Base-by-base conservation (phyloP, 2,888 invertebrate species). In the Imbricaverruca yamaguchii region DNA sequence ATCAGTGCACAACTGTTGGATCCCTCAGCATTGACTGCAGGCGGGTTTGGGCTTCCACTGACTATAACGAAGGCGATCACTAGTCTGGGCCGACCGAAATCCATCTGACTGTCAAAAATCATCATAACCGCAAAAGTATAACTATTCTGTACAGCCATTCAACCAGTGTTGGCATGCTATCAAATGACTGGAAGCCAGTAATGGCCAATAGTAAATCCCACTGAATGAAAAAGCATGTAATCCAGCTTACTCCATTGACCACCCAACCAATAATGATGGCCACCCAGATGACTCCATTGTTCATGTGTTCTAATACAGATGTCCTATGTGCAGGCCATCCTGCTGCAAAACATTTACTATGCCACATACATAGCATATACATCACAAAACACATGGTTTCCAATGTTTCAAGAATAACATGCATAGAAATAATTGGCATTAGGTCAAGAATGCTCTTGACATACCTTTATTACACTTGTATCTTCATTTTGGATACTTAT, bases 391-490 rank as follows among this genome's bases (percentile, higher is more conserved):
- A 11, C 11, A 15, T 13, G 15, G 15, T 59, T 59, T 13, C 11
- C 59, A 15, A 15, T 59, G 59, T 11, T 13, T 15, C 15, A 59
- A 1, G 15, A 7, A 15, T 59, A 59, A 59, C 59, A 39, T 39
- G 2, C 15, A 59, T 8, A 69, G 18, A 21, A 13, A 7, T 6
- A 65, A 67, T 13, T 67, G 53, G 59, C 80, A 4, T 23, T 13
- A 0, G 11, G 15, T 57, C 8, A 53, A 15, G 21, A 18, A 53
- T 80, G 57, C 55, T 59, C 23, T 55, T 4, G 23, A 21, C 82
- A 74, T 59, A 83, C 83, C 83, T 83, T 83, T 67, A 83, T 83
- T 39, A 83, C 83, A 9, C 83, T 83, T 12, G 83, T 83, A 3
- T 83, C 83, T 81, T 83, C 83, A 69, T 83, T 83, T 25, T 82